These are phyloP conservation scores for Diarsia dahlii DNA, from an alignment of 2,888 invertebrate species.

Conservation along the genomic window DNA sequence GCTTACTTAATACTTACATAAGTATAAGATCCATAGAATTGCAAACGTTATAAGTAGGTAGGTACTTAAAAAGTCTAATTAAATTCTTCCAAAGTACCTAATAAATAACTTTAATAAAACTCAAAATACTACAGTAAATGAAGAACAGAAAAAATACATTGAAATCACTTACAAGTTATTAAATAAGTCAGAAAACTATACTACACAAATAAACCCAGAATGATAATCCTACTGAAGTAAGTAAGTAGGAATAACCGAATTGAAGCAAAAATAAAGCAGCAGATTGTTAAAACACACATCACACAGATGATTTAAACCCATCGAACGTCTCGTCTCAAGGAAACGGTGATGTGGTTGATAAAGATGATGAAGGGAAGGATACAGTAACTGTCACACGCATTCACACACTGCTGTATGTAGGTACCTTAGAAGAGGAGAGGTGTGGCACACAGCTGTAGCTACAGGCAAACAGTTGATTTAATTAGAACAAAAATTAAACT, in stretches of 20 bases:
- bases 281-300: background rate
- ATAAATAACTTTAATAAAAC: background rate
- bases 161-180: background rate
- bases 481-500: slow-evolving; percentile 34
- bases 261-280: slow-evolving; percentile 1
- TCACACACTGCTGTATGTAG: slow-evolving; percentile 48
- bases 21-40: background rate
- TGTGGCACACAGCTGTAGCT: slow-evolving; percentile 81
- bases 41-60: background rate
- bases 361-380: slow-evolving; percentile 5
- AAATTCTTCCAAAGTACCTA: background rate
- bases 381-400: slow-evolving; percentile 47
- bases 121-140: slow-evolving; percentile 1
- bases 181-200: background rate
- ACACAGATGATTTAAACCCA: background rate
- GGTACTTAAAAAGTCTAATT: background rate
- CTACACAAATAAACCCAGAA: background rate
- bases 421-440: slow-evolving; percentile 79
- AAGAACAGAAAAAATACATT: background rate
- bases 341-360: slow-evolving; percentile 58
- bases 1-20: slow-evolving; percentile 14
- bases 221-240: background rate
- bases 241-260: background rate
- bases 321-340: slow-evolving; percentile 62
- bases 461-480: slow-evolving; percentile 58